Conservation (phyloP, 2,113 vertebrate species). For the Tragelaphus strepsiceros region DNA sequence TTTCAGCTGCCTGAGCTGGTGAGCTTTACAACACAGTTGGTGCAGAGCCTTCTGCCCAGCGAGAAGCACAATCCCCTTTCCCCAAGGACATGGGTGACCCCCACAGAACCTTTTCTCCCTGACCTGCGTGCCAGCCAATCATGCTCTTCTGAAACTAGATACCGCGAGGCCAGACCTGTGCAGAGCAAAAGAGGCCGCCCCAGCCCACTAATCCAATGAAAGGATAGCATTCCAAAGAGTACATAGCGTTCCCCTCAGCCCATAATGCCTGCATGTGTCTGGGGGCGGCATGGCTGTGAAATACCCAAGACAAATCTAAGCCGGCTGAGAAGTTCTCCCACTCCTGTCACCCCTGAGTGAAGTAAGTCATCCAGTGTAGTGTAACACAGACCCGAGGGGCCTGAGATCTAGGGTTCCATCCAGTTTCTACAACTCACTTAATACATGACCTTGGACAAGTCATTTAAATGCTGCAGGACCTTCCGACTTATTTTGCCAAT, state of each 20-base stretch:
- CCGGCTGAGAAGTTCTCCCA: conserved; percentile 31
- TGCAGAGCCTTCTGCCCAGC: conserved; percentile 10
- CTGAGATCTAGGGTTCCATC: neutral
- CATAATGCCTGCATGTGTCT: conserved; percentile 60
- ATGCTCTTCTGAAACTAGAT: conserved; percentile 67
- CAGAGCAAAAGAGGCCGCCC: conserved; percentile 49
- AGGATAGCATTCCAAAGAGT: conserved; percentile 62
- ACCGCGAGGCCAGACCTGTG: conserved; percentile 37
- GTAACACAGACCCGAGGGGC: neutral
- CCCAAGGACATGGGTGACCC: conserved; percentile 59
- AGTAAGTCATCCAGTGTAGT: neutral
- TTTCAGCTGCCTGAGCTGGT: conserved; percentile 55
- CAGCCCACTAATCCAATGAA: conserved; percentile 64
- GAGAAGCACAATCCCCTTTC: conserved; percentile 57
- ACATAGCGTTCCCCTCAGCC: conserved; percentile 54
- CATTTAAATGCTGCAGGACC: neutral
- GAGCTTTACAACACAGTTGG: conserved; percentile 21
- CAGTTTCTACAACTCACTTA: neutral
- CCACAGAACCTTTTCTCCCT: conserved; percentile 62
- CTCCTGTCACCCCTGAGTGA: conserved; percentile 2
- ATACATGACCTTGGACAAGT: neutral
- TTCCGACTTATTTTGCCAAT: neutral
- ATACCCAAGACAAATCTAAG: conserved; percentile 50
- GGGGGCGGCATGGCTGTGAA: conserved; percentile 10
- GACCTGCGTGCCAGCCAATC: conserved; percentile 55